Percentiles rank a stretch among this genome's conserved stretches.
phyloP scores from a whole-genome alignment of 2,888 invertebrate genomes.

The Brachylomia viminalis region DNA sequence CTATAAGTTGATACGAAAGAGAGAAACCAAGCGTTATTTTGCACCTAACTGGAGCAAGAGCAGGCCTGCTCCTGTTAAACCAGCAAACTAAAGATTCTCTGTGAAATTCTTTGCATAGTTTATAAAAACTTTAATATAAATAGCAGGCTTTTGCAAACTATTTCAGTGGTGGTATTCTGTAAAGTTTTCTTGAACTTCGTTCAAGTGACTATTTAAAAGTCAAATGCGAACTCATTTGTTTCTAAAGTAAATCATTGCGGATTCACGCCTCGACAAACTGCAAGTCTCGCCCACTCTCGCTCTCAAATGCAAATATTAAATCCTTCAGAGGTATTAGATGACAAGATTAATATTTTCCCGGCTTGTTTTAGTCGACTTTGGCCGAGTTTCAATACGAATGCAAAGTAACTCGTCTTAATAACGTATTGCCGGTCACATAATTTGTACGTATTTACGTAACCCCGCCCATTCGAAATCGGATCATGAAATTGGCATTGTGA shows the following conservation, averaged over 20 bases:
- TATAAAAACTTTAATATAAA: conserved; percentile 5
- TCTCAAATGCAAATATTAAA: conserved; percentile 8
- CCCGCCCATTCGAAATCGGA: conserved; percentile 6
- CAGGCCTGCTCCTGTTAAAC: not conserved
- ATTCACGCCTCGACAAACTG: not conserved
- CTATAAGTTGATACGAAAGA: not conserved
- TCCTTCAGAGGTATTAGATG: conserved; percentile 16
- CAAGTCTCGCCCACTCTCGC: not conserved
- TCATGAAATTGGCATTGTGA: conserved; percentile 12
- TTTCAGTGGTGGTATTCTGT: not conserved
- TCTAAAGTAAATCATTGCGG: not conserved
- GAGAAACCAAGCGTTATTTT: not conserved
- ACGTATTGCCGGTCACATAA: conserved; percentile 19
- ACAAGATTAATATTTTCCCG: conserved; percentile 22
- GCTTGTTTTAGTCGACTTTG: conserved; percentile 41
- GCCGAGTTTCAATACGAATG: conserved; percentile 43
- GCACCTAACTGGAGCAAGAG: conserved; percentile 1
- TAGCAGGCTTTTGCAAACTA: not conserved
- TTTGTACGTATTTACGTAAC: conserved; percentile 41
- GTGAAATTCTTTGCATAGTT: conserved; percentile 1
- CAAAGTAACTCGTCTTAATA: conserved; percentile 30
- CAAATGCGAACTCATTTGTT: not conserved
- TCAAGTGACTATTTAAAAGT: conserved; percentile 6
- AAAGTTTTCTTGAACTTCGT: not conserved
- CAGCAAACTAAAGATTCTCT: not conserved